Evolutionary conservation across 2,113 vertebrate genomes (phyloP).

Genomic region (Leiothrix lutea): DNA sequence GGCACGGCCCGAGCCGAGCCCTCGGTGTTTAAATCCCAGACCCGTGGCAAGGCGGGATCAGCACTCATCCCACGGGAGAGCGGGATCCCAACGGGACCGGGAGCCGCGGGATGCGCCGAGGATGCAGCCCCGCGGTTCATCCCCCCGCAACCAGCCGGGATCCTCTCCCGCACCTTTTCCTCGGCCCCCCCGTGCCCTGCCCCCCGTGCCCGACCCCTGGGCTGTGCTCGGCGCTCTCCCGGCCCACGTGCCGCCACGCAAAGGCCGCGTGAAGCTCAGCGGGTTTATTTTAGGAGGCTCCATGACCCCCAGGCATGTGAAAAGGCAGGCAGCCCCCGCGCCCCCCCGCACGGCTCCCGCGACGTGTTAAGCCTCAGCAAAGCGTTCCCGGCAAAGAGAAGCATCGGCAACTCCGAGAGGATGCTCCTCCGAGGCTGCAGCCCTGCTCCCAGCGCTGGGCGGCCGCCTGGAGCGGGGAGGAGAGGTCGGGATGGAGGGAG

Average conservation of each 20-base stretch:
- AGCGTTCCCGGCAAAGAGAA: neutral
- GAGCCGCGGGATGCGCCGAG: neutral
- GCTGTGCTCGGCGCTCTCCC: neutral
- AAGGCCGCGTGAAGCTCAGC: constrained; percentile 11
- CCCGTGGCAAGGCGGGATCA: neutral
- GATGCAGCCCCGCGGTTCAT: neutral
- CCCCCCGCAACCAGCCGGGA: accelerated
- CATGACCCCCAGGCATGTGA: constrained; percentile 47
- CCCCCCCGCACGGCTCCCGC: neutral
- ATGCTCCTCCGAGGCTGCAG: neutral
- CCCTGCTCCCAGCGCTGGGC: neutral
- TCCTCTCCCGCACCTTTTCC: neutral
- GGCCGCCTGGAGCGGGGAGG: accelerated
- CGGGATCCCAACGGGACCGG: accelerated
- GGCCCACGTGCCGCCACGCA: neutral
- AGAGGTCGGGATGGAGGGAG: neutral
- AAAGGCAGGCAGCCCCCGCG: neutral
- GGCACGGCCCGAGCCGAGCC: neutral
- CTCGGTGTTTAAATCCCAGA: neutral
- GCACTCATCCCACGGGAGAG: accelerated
- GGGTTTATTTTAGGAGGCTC: constrained; percentile 56
- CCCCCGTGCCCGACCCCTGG: neutral
- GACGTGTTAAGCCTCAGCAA: neutral
- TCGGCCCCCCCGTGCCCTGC: neutral
- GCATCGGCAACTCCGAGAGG: accelerated